phyloP scores from a whole-genome alignment of 2,113 vertebrate species.

The Clarias batrachus region DNA sequence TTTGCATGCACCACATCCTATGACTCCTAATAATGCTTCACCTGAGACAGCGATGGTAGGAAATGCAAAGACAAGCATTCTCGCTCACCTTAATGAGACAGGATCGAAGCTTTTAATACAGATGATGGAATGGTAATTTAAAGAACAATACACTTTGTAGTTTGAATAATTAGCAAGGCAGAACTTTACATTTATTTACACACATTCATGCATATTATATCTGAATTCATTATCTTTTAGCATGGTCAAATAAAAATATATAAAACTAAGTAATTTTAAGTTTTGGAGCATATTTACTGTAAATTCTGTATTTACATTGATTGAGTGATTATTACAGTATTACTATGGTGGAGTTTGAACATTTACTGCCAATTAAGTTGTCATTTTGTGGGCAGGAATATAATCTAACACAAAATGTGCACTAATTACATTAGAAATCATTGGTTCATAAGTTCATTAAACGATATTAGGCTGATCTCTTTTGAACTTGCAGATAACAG shows the following conservation, averaged over 20 bases:
- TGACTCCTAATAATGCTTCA: slow-evolving; percentile 31
- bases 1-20: slow-evolving; percentile 35
- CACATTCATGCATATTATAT: not conserved
- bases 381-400: slow-evolving; percentile 11
- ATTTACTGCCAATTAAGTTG: slow-evolving; percentile 4
- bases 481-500: slow-evolving; percentile 23
- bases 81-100: slow-evolving; percentile 12
- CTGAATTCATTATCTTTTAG: not conserved
- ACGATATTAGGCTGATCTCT: slow-evolving; percentile 28
- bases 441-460: slow-evolving; percentile 41
- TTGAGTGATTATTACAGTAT: not conserved
- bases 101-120: slow-evolving; percentile 24
- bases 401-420: not conserved
- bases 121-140: not conserved
- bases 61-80: slow-evolving; percentile 31
- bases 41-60: not conserved
- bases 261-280: not conserved
- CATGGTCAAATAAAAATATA: not conserved
- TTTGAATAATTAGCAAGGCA: slow-evolving; percentile 3
- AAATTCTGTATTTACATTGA: not conserved
- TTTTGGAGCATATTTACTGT: not conserved
- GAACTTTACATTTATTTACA: not conserved
- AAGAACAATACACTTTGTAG: not conserved
- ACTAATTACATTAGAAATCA: slow-evolving; percentile 27
- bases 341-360: not conserved